Evolutionary conservation across 2,888 invertebrate species (phyloP).

Genomic region (Glyphotaelius pellucidus): DNA sequence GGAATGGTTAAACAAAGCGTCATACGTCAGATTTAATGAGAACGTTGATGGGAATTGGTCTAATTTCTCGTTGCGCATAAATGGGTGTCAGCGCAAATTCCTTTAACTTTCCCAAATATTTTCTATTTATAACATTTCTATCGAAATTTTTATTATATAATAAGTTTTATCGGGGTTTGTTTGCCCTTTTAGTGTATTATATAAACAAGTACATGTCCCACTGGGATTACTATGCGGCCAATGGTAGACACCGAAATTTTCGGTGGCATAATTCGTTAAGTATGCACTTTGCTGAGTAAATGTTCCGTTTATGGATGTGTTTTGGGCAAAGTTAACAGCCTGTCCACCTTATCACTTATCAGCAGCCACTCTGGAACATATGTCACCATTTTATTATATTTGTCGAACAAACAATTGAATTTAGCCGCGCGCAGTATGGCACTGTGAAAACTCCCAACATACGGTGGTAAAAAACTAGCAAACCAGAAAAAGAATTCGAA

Average conservation of each 20-base stretch:
- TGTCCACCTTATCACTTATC: conserved; percentile 64
- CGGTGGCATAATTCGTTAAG: conserved; percentile 47
- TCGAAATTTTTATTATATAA: neutral
- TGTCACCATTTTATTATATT: conserved; percentile 63
- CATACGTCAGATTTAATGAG: neutral
- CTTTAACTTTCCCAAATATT: neutral
- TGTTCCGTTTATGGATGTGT: conserved; percentile 54
- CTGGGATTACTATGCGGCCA: neutral
- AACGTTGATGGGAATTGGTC: neutral
- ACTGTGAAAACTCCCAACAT: neutral
- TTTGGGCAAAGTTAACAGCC: conserved; percentile 57
- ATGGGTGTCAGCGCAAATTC: neutral
- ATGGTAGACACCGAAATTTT: conserved; percentile 12
- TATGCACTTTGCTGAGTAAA: conserved; percentile 59
- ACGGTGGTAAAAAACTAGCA: conserved; percentile 18
- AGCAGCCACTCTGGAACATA: conserved; percentile 62
- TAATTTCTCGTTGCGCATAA: neutral
- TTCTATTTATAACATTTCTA: neutral
- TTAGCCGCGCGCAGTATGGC: conserved; percentile 15
- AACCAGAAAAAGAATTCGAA: neutral
- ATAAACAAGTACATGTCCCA: neutral
- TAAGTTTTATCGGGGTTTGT: neutral
- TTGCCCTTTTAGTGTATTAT: neutral
- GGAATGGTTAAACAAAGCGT: neutral
- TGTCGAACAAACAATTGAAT: conserved; percentile 58